Conservation (phyloP, 2,888 invertebrate species). For the Polydesmus complanatus region DNA sequence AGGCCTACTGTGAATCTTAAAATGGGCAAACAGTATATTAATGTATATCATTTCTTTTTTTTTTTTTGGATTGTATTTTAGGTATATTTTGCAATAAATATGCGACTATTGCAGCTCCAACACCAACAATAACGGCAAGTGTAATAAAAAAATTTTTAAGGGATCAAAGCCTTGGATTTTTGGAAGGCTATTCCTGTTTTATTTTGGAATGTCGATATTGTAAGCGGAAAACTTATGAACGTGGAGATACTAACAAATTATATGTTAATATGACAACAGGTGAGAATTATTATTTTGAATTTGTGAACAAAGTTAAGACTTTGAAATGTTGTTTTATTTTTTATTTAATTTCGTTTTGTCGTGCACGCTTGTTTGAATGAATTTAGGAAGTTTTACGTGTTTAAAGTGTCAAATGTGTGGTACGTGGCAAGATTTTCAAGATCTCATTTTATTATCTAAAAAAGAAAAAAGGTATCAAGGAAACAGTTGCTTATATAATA, state of each 20-base stretch:
- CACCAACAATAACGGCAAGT: neutral
- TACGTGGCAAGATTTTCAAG: slow-evolving; percentile 20
- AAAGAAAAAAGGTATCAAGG: slow-evolving; percentile 1
- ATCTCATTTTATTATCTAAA: slow-evolving; percentile 17
- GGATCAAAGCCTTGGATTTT: neutral
- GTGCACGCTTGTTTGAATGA: too few species aligned
- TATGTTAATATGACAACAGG: slow-evolving; percentile 11
- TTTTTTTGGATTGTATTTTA: too few species aligned
- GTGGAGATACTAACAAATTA: neutral
- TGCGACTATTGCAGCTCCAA: too few species aligned
- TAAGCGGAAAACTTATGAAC: neutral
- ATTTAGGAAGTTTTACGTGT: slow-evolving; percentile 12
- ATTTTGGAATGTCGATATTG: slow-evolving; percentile 6
- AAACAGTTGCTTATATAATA: neutral
- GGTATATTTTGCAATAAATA: too few species aligned
- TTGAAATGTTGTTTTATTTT: too few species aligned
- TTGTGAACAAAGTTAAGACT: too few species aligned
- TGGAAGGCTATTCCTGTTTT: slow-evolving; percentile 8
- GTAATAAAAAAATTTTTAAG: slow-evolving; percentile 2
- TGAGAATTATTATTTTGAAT: neutral
- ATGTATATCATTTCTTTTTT: too few species aligned
- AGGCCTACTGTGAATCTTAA: too few species aligned
- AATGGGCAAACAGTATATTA: too few species aligned
- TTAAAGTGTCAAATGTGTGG: slow-evolving; percentile 9
- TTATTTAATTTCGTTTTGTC: too few species aligned